Evolutionary conservation across 2,888 invertebrate species (phyloP).

Genomic region (Oxytorus armatus): DNA sequence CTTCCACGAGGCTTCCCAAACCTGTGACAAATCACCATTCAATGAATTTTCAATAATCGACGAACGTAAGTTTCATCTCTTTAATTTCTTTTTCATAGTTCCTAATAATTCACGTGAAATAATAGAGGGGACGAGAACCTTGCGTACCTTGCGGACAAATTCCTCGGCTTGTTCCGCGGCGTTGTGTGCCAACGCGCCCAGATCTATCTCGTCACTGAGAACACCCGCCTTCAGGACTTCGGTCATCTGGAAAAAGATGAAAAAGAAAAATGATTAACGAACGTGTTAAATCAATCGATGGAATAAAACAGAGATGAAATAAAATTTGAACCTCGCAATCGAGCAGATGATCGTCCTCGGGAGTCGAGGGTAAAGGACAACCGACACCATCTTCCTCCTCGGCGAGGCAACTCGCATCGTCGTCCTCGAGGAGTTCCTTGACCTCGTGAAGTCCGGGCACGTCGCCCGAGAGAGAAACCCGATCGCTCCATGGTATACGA

Average conservation of each 20-base stretch:
- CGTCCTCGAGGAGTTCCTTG: conserved; percentile 82
- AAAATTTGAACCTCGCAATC: conserved; percentile 89
- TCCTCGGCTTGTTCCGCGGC: conserved; percentile 98
- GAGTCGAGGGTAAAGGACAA: conserved; percentile 94
- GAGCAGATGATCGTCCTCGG: conserved; percentile 93
- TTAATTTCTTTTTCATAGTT: background rate
- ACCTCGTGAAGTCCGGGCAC: conserved; percentile 82
- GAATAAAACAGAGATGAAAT: conserved; percentile 1
- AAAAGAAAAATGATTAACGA: conserved; percentile 22
- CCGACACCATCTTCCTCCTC: conserved; percentile 93
- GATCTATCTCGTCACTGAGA: conserved; percentile 93
- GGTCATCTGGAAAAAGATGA: conserved; percentile 87
- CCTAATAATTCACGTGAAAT: background rate
- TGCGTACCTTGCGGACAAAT: conserved; percentile 92
- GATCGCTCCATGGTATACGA: conserved; percentile 82
- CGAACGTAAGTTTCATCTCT: background rate
- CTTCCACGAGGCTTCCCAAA: conserved; percentile 97
- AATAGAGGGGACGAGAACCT: conserved; percentile 38
- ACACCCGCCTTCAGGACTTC: conserved; percentile 94
- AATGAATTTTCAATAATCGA: background rate
- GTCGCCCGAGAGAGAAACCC: conserved; percentile 80
- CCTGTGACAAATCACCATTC: conserved; percentile 81
- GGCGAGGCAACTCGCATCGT: conserved; percentile 83
- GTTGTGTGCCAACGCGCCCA: conserved; percentile 93
- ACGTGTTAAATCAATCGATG: background rate